These are phyloP conservation scores for Ctenoplectra terminalis DNA, from an alignment of 1,140 invertebrate species.

Conservation along the genomic window DNA sequence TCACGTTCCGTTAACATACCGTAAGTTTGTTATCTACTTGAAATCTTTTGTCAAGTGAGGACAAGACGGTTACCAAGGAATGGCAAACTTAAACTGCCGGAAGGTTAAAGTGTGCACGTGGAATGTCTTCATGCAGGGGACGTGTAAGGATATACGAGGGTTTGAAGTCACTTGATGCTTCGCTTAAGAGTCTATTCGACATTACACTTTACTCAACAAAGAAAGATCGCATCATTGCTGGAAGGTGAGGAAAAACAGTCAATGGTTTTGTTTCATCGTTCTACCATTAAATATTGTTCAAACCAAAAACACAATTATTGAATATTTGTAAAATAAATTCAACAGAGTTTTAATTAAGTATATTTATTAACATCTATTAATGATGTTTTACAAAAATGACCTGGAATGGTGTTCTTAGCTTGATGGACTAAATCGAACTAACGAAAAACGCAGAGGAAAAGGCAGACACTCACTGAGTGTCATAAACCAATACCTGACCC, in stretches of 20 bases:
- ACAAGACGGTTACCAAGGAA: slow-evolving; percentile 9
- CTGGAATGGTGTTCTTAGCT: no score
- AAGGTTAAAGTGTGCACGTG: slow-evolving; percentile 33
- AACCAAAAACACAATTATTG: no score
- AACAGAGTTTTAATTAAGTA: no score
- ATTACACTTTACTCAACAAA: neutral
- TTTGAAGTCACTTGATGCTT: slow-evolving; percentile 58
- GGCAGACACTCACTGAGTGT: no score
- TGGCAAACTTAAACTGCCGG: slow-evolving; percentile 27
- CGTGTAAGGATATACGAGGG: slow-evolving; percentile 27
- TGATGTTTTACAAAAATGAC: no score
- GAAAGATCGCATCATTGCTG: neutral
- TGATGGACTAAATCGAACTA: no score
- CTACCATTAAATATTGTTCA: no score
- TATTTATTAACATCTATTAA: no score
- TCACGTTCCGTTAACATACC: neutral
- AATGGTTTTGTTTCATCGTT: neutral
- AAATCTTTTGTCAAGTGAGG: slow-evolving; percentile 35
- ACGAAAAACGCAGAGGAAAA: no score
- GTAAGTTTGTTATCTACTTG: slow-evolving; percentile 15
- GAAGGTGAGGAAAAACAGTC: neutral
- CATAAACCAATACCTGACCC: no score
- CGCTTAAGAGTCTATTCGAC: slow-evolving; percentile 10
- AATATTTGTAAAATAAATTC: no score
- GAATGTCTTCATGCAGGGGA: slow-evolving; percentile 32